phyloP scores from a whole-genome alignment of 2,888 invertebrate species.

The Hirudinaria manillensis region DNA sequence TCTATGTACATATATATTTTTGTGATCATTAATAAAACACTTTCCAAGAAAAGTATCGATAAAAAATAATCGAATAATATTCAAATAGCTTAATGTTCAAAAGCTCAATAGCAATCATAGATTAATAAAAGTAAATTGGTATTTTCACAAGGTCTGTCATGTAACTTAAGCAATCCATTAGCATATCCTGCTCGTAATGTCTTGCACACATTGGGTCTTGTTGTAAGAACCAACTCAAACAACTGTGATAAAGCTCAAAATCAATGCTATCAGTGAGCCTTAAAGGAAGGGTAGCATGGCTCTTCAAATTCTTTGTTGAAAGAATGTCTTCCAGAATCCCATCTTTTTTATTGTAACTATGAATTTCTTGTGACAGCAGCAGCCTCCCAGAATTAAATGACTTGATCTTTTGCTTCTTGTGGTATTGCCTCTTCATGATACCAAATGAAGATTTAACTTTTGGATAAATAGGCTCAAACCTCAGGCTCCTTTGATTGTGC shows the following conservation, averaged over 20 bases:
- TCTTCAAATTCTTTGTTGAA: background rate
- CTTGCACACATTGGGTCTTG: conserved; percentile 28
- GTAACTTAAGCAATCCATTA: conserved; percentile 12
- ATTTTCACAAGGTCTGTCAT: conserved; percentile 14
- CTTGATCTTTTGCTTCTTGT: background rate
- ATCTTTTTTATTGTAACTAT: background rate
- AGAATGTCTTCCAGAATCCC: background rate
- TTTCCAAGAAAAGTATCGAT: too few species aligned
- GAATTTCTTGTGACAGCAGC: background rate
- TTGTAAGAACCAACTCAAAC: conserved; percentile 30
- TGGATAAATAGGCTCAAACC: background rate
- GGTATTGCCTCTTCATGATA: too few species aligned
- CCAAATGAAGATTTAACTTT: too few species aligned
- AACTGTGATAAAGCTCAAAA: conserved; percentile 27
- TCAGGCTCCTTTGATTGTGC: background rate
- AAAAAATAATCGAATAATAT: background rate
- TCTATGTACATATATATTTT: too few species aligned
- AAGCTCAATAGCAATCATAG: background rate
- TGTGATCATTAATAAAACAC: too few species aligned
- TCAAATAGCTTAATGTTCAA: background rate
- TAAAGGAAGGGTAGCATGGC: background rate
- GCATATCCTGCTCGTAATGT: conserved; percentile 28
- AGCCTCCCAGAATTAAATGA: background rate
- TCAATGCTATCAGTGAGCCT: background rate
- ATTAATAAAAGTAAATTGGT: conserved; percentile 26